These are phyloP conservation scores for Acanthurus tractus DNA, from an alignment of 2,797 vertebrate genomes.

Conservation along the genomic window DNA sequence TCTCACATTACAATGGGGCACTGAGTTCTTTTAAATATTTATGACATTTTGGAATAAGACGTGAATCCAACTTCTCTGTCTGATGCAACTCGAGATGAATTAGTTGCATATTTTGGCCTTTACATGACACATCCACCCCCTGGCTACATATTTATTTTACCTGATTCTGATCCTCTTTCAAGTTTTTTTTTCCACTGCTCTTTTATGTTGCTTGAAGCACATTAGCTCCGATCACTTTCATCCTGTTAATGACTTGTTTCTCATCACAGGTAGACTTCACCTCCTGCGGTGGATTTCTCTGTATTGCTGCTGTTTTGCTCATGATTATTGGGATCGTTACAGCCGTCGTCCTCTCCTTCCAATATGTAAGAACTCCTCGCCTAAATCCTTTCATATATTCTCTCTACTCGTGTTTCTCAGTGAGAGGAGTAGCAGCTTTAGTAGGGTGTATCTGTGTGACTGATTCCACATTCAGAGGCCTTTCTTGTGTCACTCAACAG, in stretches of 20 bases:
- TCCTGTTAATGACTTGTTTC: conserved; percentile 57
- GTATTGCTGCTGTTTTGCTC: conserved; percentile 89
- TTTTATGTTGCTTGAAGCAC: conserved; percentile 40
- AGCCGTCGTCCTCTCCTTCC: conserved; percentile 90
- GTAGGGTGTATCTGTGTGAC: conserved; percentile 36
- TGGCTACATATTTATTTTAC: background rate
- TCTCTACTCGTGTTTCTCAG: conserved; percentile 34
- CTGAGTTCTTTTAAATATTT: conserved; percentile 84
- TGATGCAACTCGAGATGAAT: conserved; percentile 65
- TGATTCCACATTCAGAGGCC: conserved; percentile 55
- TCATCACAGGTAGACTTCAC: conserved; percentile 95
- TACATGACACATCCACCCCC: conserved; percentile 15
- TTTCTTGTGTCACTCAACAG: conserved; percentile 79
- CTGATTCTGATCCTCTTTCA: conserved; percentile 34
- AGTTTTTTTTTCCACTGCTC: conserved; percentile 26
- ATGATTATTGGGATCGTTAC: conserved; percentile 92
- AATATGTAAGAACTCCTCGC: conserved; percentile 88
- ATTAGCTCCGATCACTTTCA: conserved; percentile 59
- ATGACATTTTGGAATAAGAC: conserved; percentile 72
- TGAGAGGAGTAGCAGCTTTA: conserved; percentile 24
- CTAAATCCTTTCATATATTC: conserved; percentile 42
- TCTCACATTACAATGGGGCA: conserved; percentile 83
- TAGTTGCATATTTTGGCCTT: conserved; percentile 20
- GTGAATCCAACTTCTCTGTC: conserved; percentile 61
- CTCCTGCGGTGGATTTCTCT: conserved; percentile 92